phyloP scores from a whole-genome alignment of 2,888 invertebrate genomes.

The Halocaridina rubra region DNA sequence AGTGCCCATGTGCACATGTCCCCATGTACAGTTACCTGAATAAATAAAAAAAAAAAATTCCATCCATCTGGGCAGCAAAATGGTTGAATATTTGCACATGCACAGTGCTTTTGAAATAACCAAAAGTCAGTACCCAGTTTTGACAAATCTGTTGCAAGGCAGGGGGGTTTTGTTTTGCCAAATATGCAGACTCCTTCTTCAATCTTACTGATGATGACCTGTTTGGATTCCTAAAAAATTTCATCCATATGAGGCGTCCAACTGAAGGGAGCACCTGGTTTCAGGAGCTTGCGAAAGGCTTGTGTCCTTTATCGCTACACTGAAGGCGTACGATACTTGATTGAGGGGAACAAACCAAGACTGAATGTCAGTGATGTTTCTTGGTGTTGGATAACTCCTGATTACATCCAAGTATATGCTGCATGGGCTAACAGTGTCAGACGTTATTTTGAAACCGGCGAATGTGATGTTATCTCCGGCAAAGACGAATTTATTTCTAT shows the following conservation, averaged over 20 bases:
- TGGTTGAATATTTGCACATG: background rate
- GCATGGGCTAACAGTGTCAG: background rate
- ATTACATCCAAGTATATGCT: background rate
- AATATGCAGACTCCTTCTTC: constrained; percentile 16
- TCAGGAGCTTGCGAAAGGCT: background rate
- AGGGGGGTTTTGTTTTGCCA: constrained; percentile 19
- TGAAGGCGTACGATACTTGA: constrained; percentile 30
- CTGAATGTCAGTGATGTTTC: constrained; percentile 13
- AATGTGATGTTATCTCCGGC: background rate
- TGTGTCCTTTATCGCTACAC: background rate
- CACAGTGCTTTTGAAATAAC: constrained; percentile 23
- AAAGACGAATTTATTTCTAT: background rate
- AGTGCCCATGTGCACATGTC: no score
- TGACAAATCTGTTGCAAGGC: constrained; percentile 27
- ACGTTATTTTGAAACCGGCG: background rate
- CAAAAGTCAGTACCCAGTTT: constrained; percentile 13
- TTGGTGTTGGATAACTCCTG: background rate
- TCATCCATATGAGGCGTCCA: background rate
- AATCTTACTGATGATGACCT: constrained; percentile 15
- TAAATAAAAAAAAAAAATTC: no score
- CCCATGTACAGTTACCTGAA: no score
- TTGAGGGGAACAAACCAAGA: constrained; percentile 30
- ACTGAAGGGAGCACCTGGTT: background rate
- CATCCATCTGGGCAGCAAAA: constrained; percentile 25
- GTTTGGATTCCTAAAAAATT: constrained; percentile 20